Base-by-base conservation (phyloP, 2,888 invertebrate genomes). In the Eutolmus rufibarbis region DNA sequence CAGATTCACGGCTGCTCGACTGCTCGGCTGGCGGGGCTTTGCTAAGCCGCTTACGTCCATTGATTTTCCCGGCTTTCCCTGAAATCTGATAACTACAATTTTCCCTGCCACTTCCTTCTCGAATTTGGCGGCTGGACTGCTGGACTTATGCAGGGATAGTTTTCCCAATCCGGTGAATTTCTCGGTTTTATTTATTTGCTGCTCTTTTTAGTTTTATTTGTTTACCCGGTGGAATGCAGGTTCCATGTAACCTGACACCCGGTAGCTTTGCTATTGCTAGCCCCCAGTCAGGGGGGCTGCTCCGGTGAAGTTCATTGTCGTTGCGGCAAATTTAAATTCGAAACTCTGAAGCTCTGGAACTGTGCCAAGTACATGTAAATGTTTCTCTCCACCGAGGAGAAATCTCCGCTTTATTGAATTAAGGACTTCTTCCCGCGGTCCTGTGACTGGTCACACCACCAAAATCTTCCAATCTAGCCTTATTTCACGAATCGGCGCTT, bases 281-380 rank as follows among this genome's bases (percentile, higher is more conserved):
- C 19, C n/a, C 19, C 12, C 34, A 8, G 9, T 34, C n/a, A 19
- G 31, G 66, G 37, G 46, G 34, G 46, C 9, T 43, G 51, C 66
- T 28, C 19, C 31, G 37, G 34, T 82, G 82, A 82, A 82, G 82
- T 82, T 82, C 82, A 82, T 51, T 82, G 57, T 82, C 82, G 57
- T 82, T 82, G 82, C 57, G 82, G 82, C 31, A 82, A 57, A 82
- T 57, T 82, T 34, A 43, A 43, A 66, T 28, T 28, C 40, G 37
- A 31, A 34, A 31, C 14, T 66, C 14, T 82, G 37, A n/a, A 34
- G 31, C 14, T 40, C 19, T 82, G 82, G 82, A 82, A 57, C n/a
- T 82, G 37, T 82, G 82, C 82, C 82, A 82, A 82, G 43, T 34
- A 82, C 82, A 82, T 82, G 82, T 82, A 82, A 57, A 82, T 31